These are phyloP conservation scores for Sericinus montela DNA, from an alignment of 2,888 invertebrate genomes.

Conservation along the genomic window DNA sequence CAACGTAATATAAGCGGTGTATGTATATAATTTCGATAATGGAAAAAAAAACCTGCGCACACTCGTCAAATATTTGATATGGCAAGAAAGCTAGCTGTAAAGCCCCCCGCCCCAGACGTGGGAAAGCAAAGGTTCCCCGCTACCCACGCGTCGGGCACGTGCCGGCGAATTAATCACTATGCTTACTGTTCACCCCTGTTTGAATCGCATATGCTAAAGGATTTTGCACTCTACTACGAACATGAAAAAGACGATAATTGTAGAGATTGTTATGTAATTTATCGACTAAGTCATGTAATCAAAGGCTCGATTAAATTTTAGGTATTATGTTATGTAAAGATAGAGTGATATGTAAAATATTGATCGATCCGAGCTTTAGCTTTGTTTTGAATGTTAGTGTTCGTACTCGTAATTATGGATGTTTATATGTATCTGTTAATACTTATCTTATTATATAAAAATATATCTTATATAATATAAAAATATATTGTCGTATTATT, in stretches of 20 bases:
- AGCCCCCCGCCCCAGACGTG: slow-evolving; percentile 37
- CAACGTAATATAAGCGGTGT: too few species aligned
- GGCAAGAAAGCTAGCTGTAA: slow-evolving; percentile 25
- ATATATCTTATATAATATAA: too few species aligned
- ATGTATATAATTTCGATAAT: slow-evolving; percentile 11
- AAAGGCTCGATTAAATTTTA: slow-evolving; percentile 1
- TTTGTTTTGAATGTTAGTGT: too few species aligned
- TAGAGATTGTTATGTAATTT: neutral
- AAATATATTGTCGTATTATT: too few species aligned
- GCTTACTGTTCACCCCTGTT: slow-evolving; percentile 16
- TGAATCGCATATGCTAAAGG: neutral
- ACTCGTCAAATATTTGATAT: slow-evolving; percentile 28
- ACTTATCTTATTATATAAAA: too few species aligned
- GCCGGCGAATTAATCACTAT: slow-evolving; percentile 30
- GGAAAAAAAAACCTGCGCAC: slow-evolving; percentile 15
- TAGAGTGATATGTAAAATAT: neutral
- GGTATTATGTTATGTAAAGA: neutral
- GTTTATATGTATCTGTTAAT: too few species aligned
- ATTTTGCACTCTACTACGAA: neutral
- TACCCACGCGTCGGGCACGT: slow-evolving; percentile 49
- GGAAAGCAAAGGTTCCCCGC: slow-evolving; percentile 42
- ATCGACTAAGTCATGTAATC: neutral
- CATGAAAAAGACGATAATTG: neutral
- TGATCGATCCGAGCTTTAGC: too few species aligned
- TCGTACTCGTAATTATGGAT: too few species aligned